Evolutionary conservation across 1,140 invertebrate species (phyloP).

Genomic region (Sycophila sp.): DNA sequence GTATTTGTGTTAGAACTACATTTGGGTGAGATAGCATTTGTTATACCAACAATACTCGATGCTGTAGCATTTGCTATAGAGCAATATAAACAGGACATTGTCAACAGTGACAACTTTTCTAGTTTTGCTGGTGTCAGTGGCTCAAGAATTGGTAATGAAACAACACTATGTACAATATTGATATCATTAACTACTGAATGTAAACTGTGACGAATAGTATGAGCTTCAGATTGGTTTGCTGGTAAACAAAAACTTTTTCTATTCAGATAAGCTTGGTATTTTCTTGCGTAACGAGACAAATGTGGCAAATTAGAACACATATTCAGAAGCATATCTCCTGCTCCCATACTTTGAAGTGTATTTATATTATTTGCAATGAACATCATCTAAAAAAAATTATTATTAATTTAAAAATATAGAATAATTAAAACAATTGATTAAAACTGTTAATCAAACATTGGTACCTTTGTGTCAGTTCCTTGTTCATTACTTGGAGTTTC

Average conservation of each 20-base stretch:
- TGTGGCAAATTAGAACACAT: constrained; percentile 81
- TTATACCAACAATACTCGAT: constrained; percentile 74
- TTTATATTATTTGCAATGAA: constrained; percentile 67
- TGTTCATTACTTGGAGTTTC: constrained; percentile 47
- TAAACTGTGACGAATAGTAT: constrained; percentile 77
- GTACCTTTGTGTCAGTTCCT: constrained; percentile 57
- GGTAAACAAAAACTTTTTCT: constrained; percentile 75
- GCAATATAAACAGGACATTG: constrained; percentile 82
- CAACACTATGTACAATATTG: constrained; percentile 81
- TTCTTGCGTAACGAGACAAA: constrained; percentile 78
- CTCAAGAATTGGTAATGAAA: constrained; percentile 87
- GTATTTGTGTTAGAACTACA: constrained; percentile 60
- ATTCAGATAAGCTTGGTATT: constrained; percentile 75
- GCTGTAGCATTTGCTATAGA: constrained; percentile 78
- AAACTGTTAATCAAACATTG: neutral
- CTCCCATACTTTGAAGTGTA: constrained; percentile 76
- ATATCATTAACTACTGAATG: constrained; percentile 84
- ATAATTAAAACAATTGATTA: neutral
- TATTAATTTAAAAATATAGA: neutral
- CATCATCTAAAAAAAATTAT: constrained; percentile 59
- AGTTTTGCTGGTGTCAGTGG: constrained; percentile 84
- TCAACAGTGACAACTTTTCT: constrained; percentile 79
- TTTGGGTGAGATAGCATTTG: constrained; percentile 72
- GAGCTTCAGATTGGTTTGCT: constrained; percentile 78
- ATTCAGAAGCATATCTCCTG: constrained; percentile 82